Evolutionary conservation across 1,140 invertebrate genomes (phyloP).

Genomic region (Oedothorax gibbosus): DNA sequence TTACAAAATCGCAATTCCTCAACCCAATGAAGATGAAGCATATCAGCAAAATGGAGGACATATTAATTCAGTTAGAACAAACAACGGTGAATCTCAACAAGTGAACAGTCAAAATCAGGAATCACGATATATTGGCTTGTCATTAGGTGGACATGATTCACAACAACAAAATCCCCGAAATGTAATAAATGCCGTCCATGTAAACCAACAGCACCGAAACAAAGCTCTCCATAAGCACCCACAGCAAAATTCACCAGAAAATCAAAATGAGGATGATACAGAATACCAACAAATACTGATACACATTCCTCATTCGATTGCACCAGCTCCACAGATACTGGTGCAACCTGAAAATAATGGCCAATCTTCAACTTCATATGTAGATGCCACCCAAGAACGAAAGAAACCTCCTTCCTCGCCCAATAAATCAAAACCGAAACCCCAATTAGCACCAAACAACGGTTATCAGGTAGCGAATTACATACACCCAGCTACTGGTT

Average conservation of each 20-base stretch:
- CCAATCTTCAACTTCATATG: not conserved
- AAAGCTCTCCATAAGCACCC: not conserved
- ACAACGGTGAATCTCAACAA: not conserved
- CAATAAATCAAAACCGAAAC: too few species aligned
- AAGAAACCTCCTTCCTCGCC: too few species aligned
- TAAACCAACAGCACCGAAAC: not conserved
- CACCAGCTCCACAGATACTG: conserved; percentile 10
- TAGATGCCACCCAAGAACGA: not conserved
- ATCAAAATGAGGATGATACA: not conserved
- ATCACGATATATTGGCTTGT: not conserved
- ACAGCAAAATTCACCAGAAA: not conserved
- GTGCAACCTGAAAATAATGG: not conserved
- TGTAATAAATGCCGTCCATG: not conserved
- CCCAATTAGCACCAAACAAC: too few species aligned
- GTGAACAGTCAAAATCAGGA: not conserved
- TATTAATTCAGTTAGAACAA: not conserved
- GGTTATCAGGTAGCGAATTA: too few species aligned
- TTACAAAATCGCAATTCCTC: conserved; percentile 13
- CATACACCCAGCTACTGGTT: too few species aligned
- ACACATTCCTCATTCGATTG: conserved; percentile 24
- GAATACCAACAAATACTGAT: conserved; percentile 46
- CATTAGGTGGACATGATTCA: not conserved
- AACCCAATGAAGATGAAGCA: not conserved
- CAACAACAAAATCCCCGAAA: not conserved
- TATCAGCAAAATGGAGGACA: not conserved